Base-by-base conservation (phyloP, 92 coral and sea anemone species). In the Porites lobata region DNA sequence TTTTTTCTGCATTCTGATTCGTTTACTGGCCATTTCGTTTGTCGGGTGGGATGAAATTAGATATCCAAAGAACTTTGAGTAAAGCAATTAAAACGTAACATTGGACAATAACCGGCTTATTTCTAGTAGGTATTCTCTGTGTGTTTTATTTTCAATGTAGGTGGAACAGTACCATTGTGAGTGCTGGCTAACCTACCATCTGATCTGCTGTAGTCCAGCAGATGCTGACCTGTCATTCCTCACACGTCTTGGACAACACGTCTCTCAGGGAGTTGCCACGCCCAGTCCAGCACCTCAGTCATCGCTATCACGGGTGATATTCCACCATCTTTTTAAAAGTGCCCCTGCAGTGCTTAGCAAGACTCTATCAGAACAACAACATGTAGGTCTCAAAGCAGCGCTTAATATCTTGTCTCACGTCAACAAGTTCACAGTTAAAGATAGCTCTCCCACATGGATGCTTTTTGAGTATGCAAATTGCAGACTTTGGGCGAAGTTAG, bases 401-500 rank as follows among this genome's bases (percentile, higher is more conserved):
- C 70, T 88, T 29, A 82, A 74, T 26, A 52, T 75, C 52, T 79
- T 95, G 38, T 88, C 83, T 9, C 76, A 64, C 69, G 69, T 68
- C 19, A 65, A 80, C 17, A 38, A 69, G 81, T 21, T 61, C 87
- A 52, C 72, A 6, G 21, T 76, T 5, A 84, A 82, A 72, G 83
- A 59, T 15, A 66, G 59, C 21, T 69, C 91, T 17, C 9, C 50
- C 12, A 50, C 79, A 1, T 93, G 94, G 94, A 68, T 66, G 61
- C 78, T 95, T 78, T 93, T 93, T 79, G 89, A 87, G 89, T 95
- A 94, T 22, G 86, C 96, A 26, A 75, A 72, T 14, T 92, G 92
- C 78, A 84, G 93, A 61, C 95, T 94, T 5, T 95, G 98, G 99
- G 90, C 93, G 24, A 88, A 87, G 66, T 90, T 96, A 12, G 95